Conservation (phyloP, 1,140 invertebrate species). For the Drusus annulatus region DNA sequence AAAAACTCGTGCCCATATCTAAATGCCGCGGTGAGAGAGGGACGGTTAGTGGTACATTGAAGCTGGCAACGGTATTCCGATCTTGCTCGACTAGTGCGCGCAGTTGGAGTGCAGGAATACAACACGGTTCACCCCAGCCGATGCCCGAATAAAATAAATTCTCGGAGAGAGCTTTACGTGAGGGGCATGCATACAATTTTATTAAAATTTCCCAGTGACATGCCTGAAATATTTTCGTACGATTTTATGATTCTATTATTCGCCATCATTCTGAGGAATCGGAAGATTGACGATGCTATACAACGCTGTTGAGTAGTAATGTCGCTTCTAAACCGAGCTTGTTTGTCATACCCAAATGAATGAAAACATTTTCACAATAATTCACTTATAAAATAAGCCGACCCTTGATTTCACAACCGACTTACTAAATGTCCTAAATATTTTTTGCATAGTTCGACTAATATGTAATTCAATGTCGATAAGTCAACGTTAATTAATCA, state of each 20-base stretch:
- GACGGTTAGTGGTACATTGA: not conserved
- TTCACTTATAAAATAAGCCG: too few species aligned
- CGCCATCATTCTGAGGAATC: not conserved
- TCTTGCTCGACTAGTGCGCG: slow-evolving; percentile 6
- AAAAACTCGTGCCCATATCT: slow-evolving; percentile 2
- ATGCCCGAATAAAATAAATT: slow-evolving; percentile 43
- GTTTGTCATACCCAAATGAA: too few species aligned
- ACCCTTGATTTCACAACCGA: too few species aligned
- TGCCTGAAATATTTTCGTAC: slow-evolving; percentile 26
- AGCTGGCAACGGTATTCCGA: slow-evolving; percentile 24
- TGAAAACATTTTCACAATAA: too few species aligned
- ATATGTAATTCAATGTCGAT: too few species aligned
- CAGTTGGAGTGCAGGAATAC: slow-evolving; percentile 27
- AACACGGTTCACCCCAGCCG: not conserved
- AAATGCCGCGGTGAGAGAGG: not conserved
- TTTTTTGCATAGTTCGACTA: too few species aligned
- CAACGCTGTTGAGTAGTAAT: too few species aligned
- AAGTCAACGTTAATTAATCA: too few species aligned
- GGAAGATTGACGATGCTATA: too few species aligned
- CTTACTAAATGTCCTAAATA: too few species aligned
- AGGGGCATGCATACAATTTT: slow-evolving; percentile 32
- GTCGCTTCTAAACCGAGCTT: too few species aligned
- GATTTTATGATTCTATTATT: slow-evolving; percentile 28
- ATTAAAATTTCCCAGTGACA: slow-evolving; percentile 36
- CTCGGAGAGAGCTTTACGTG: slow-evolving; percentile 38